phyloP scores from a whole-genome alignment of 2,888 invertebrate species.

The Xylota segnis region DNA sequence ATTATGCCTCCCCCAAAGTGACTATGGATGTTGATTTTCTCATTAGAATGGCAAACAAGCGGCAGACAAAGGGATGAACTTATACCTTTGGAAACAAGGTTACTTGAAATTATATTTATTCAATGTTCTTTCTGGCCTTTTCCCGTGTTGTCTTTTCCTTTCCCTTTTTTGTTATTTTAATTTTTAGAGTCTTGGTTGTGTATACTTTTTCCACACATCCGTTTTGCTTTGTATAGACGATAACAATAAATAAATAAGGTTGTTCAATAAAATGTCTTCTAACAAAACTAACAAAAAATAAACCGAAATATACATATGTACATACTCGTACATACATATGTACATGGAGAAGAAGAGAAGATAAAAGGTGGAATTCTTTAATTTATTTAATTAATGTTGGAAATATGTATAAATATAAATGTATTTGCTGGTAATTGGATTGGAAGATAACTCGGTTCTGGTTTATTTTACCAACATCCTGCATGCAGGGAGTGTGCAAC shows the following conservation, averaged over 20 bases:
- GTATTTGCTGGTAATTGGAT: background rate
- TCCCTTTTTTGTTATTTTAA: slow-evolving; percentile 27
- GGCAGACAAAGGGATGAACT: slow-evolving; percentile 43
- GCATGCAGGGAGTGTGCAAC: background rate
- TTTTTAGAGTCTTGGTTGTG: slow-evolving; percentile 29
- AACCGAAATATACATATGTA: background rate
- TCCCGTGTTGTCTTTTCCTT: background rate
- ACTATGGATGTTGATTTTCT: slow-evolving; percentile 65
- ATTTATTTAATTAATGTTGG: background rate
- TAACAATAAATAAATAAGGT: slow-evolving; percentile 44
- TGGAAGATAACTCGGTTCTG: background rate
- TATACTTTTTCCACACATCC: slow-evolving; percentile 25
- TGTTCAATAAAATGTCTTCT: slow-evolving; percentile 48
- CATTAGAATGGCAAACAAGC: slow-evolving; percentile 54
- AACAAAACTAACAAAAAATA: slow-evolving; percentile 2
- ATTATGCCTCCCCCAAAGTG: slow-evolving; percentile 33
- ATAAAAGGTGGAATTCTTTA: background rate
- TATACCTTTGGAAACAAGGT: slow-evolving; percentile 20
- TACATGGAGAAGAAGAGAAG: background rate
- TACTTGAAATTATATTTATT: slow-evolving; percentile 54
- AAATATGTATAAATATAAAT: background rate
- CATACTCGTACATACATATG: too few species aligned
- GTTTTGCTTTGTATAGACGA: slow-evolving; percentile 35
- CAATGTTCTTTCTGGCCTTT: slow-evolving; percentile 35
- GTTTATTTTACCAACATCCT: background rate